Percentiles rank a stretch among this genome's conserved stretches.
Evolutionary conservation across 2,888 invertebrate genomes (phyloP).

Genomic region (Thysanoteuthis rhombus): DNA sequence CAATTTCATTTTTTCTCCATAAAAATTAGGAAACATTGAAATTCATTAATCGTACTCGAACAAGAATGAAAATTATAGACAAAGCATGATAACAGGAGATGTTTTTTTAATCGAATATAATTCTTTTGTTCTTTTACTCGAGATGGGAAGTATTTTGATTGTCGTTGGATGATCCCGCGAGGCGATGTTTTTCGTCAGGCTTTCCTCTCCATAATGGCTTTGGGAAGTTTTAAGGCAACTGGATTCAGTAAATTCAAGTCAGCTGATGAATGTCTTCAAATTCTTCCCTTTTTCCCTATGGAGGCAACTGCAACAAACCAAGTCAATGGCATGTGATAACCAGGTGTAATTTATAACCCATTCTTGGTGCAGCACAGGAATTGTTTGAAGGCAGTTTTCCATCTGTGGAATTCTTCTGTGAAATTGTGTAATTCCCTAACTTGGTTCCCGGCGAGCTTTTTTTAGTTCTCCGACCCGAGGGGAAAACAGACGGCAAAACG

Average conservation of each 20-base stretch:
- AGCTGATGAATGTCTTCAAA: background rate
- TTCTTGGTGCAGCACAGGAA: background rate
- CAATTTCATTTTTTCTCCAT: too few relatives aligned
- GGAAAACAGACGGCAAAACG: background rate
- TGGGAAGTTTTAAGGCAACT: background rate
- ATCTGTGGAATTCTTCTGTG: too few relatives aligned
- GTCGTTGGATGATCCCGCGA: background rate
- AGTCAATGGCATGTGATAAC: background rate
- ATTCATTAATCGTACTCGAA: too few relatives aligned
- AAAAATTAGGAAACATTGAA: too few relatives aligned
- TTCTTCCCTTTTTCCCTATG: background rate
- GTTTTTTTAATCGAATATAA: too few relatives aligned
- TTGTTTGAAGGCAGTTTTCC: background rate
- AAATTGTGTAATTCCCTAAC: background rate
- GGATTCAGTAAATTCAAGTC: background rate
- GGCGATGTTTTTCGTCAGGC: background rate
- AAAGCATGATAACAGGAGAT: too few relatives aligned
- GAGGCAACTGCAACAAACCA: background rate
- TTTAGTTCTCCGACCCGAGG: background rate
- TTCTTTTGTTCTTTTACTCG: too few relatives aligned
- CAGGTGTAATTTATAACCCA: background rate
- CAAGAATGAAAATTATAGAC: too few relatives aligned
- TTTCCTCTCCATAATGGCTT: background rate
- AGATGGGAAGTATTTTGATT: too few relatives aligned
- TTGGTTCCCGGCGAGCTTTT: background rate